A percentile compares a stretch with the other conserved stretches of the same genome.
Evolutionary conservation across 2,113 vertebrate genomes (phyloP).

Genomic region (Crotalus horridus): DNA sequence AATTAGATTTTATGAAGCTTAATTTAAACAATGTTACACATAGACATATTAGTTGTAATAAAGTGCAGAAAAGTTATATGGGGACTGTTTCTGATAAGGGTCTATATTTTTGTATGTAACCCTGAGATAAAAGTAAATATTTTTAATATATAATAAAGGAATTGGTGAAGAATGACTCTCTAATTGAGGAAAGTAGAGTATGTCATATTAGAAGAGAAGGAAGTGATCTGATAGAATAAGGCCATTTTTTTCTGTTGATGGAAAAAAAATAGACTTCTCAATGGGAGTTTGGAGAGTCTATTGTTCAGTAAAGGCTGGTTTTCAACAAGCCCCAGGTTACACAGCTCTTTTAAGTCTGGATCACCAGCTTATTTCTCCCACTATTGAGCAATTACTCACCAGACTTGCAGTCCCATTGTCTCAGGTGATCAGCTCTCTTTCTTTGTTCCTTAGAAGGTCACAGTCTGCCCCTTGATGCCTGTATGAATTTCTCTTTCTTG

Average conservation of each 20-base stretch:
- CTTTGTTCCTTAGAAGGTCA: not conserved
- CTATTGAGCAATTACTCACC: conserved; percentile 19
- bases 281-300: not conserved
- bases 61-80: not conserved
- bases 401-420: not conserved
- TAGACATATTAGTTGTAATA: not conserved
- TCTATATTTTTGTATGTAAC: not conserved
- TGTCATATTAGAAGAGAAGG: conserved; percentile 16
- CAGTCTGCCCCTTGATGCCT: not conserved
- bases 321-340: not conserved
- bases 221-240: not conserved
- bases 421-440: conserved; percentile 1
- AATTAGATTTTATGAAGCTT: not conserved
- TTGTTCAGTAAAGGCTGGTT: conserved; percentile 4
- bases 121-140: not conserved
- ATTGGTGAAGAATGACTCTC: not conserved
- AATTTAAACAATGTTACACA: not conserved
- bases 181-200: not conserved
- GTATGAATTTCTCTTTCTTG: not conserved
- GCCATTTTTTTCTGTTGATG: conserved; percentile 2
- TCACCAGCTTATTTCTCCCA: conserved; percentile 1
- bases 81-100: not conserved
- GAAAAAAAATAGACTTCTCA: not conserved
- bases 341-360: not conserved
- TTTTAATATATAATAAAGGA: not conserved